phyloP scores from a whole-genome alignment of 2,888 invertebrate species.

The Pandemis corylana region DNA sequence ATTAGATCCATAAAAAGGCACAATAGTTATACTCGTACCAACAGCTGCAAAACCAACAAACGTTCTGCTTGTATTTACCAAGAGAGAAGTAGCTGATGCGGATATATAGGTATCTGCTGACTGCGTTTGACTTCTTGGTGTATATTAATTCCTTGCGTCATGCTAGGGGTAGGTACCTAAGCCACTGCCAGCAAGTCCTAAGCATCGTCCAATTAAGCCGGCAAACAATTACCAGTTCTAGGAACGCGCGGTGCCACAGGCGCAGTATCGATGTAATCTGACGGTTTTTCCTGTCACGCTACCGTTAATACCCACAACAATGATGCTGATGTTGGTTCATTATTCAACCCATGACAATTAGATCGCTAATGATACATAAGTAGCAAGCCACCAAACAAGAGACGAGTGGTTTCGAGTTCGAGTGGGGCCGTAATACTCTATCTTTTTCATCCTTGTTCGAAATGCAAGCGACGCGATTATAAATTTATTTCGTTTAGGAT shows the following conservation, averaged over 20 bases:
- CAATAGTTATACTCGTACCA: too few relatives aligned
- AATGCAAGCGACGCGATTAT: neutral
- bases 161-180: neutral
- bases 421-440: neutral
- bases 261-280: constrained; percentile 67
- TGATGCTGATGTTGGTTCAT: constrained; percentile 4
- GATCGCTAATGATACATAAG: constrained; percentile 8
- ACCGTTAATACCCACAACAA: constrained; percentile 49
- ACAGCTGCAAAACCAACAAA: too few relatives aligned
- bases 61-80: too few relatives aligned
- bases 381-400: neutral
- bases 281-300: constrained; percentile 74
- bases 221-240: constrained; percentile 62
- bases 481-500: too few relatives aligned
- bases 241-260: constrained; percentile 61
- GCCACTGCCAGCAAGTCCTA: neutral
- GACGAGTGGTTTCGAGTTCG: neutral
- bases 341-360: constrained; percentile 12
- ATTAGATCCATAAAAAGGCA: too few relatives aligned
- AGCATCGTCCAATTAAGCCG: constrained; percentile 41
- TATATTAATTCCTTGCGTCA: neutral
- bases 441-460: neutral
- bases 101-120: too few relatives aligned
- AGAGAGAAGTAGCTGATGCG: too few relatives aligned
- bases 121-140: neutral